Base-by-base conservation (phyloP, 2,888 invertebrate genomes). In the Ecliptopera silaceata region DNA sequence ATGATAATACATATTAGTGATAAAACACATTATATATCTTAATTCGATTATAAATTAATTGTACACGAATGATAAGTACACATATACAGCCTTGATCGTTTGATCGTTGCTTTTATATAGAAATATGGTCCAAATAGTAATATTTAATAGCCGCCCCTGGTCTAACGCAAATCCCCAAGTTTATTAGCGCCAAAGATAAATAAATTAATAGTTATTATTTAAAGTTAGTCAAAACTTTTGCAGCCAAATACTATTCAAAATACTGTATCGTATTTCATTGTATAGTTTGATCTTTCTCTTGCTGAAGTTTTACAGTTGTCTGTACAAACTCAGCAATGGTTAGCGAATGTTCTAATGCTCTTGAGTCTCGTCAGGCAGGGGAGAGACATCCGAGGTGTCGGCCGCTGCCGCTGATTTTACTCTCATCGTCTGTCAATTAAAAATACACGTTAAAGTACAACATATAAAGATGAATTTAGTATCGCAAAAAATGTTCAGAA, bases 301-400 rank as follows among this genome's bases (percentile, higher is more conserved):
- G 44, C 44, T 31, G 15, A 12, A 42, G 11, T 44, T 31, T 32
- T 34, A 36, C 1, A 44, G 34, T 36, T 29, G 34, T 48, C 34
- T 18, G 17, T 49, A 36, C 20, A 29, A 49, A 46, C 34, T 46
- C 36, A 22, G 41, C 45, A 47, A 52, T 52, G 54, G 43, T 36
- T 44, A 52, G 22, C n/a, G 31, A 53, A 26, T 43, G 8, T 57
- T 74, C 74, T 84, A 90, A 68, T 86, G 88, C 10, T 82, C 80
- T 56, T 88, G 82, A 66, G 84, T 76, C 69, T 80, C 87, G 78
- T 94, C 93, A 93, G 87, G 92, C 92, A 83, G 93, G 93, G 82
- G 93, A 93, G 66, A 94, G 87, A 84, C 94, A 94, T 74, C 94
- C 94, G 92, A 93, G 91, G 86, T 93, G 93, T 90, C 93, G 92